These are phyloP conservation scores for Nycticorax nycticorax DNA, from an alignment of 2,113 vertebrate genomes.

Conservation along the genomic window DNA sequence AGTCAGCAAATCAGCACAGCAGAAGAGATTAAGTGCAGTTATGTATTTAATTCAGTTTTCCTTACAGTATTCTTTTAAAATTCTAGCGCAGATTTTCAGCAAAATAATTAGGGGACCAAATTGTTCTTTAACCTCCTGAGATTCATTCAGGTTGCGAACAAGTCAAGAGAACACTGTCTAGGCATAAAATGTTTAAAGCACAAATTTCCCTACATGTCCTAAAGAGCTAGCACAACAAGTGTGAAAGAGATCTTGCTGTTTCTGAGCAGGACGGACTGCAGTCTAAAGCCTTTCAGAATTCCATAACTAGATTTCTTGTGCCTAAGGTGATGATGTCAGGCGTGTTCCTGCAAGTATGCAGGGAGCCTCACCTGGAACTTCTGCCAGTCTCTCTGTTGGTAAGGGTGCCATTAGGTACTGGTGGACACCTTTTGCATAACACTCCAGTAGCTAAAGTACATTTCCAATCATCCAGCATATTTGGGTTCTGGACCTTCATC, in stretches of 20 bases:
- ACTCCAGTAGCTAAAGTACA: background rate
- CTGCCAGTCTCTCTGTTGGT: background rate
- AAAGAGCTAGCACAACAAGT: background rate
- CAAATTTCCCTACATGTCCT: background rate
- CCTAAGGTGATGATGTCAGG: background rate
- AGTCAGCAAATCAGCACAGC: background rate
- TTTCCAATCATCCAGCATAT: background rate
- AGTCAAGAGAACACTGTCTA: background rate
- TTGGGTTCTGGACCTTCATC: background rate
- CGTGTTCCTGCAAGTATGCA: background rate
- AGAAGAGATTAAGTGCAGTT: background rate
- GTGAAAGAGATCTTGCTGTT: background rate
- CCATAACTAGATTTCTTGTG: background rate
- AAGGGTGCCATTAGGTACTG: background rate
- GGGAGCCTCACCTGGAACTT: background rate
- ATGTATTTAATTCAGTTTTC: background rate
- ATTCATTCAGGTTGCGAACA: background rate
- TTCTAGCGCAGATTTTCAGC: background rate
- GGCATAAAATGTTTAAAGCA: background rate
- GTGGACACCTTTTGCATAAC: background rate
- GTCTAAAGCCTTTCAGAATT: background rate
- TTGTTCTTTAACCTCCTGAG: background rate
- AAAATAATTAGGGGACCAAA: background rate
- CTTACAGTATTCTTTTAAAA: background rate
- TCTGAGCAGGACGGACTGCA: background rate